These are phyloP conservation scores for Saccostrea glomerata DNA, from an alignment of 1,140 invertebrate genomes.

Conservation along the genomic window DNA sequence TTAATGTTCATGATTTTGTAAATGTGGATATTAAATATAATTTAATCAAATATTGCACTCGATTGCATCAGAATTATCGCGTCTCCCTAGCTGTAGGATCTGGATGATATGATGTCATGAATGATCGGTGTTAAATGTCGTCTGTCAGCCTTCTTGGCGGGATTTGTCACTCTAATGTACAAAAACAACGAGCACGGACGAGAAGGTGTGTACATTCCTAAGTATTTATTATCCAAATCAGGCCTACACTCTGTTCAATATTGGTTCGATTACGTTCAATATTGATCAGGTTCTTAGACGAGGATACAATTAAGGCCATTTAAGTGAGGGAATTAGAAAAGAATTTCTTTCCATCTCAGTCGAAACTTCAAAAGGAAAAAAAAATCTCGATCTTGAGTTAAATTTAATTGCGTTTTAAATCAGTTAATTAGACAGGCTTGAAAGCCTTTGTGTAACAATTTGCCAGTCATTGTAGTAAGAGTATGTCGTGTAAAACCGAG, in stretches of 20 bases:
- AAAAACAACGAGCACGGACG: background rate
- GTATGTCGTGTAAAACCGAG: background rate
- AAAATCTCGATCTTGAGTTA: background rate
- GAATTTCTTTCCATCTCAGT: background rate
- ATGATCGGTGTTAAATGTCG: slow-evolving; percentile 16
- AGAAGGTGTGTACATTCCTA: background rate
- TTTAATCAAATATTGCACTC: no score
- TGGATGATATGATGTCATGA: slow-evolving; percentile 13
- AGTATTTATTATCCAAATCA: background rate
- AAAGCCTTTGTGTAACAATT: background rate
- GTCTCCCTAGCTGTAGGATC: background rate
- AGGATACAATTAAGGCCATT: background rate
- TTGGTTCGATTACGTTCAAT: slow-evolving; percentile 5
- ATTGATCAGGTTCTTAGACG: background rate
- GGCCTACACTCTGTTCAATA: background rate
- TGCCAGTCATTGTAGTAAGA: background rate
- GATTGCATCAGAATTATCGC: no score
- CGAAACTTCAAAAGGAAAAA: slow-evolving; percentile 14
- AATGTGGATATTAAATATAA: no score
- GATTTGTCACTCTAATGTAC: slow-evolving; percentile 5
- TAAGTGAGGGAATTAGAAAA: background rate
- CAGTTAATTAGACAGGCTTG: background rate
- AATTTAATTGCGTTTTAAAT: background rate
- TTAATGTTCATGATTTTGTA: background rate
- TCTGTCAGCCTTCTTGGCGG: slow-evolving; percentile 1